Evolutionary conservation across 1,140 invertebrate genomes (phyloP).

Genomic region (Apis mellifera): Amel_HAv3.1 CM009932.2:8616001-8616500

Average conservation of each 20-base stretch:
- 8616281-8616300: neutral
- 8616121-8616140: neutral
- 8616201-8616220: slow-evolving; percentile 25
- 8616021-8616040: neutral
- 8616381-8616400: slow-evolving; percentile 46
- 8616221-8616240: slow-evolving; percentile 34
- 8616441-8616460: neutral
- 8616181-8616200: slow-evolving; percentile 45
- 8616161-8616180: neutral
- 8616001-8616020: neutral
- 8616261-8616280: neutral
- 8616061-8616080: too few species aligned
- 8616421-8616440: slow-evolving; percentile 6
- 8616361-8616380: slow-evolving; percentile 53
- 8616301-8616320: slow-evolving; percentile 30
- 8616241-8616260: slow-evolving; percentile 53
- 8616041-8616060: neutral
- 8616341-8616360: slow-evolving; percentile 53
- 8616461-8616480: slow-evolving; percentile 1
- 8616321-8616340: slow-evolving; percentile 46
- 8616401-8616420: neutral
- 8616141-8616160: neutral
- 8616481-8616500: slow-evolving; percentile 27
- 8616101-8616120: neutral
- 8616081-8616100: too few species aligned